Conservation (phyloP, 2,797 vertebrate genomes). For the Typhlichthys subterraneus region DNA sequence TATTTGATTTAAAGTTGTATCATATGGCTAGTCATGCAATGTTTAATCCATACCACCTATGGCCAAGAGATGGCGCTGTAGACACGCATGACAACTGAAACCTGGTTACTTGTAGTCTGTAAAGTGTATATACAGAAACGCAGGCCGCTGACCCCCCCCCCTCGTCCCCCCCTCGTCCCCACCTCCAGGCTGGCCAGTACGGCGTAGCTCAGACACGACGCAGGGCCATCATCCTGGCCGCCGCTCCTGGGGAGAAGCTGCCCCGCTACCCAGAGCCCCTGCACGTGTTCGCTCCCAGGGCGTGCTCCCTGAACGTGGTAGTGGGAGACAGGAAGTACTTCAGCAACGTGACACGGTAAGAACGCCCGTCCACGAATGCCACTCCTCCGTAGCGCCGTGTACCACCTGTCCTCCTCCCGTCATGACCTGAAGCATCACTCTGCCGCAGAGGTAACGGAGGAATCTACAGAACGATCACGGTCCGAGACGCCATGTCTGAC, state of each 20-base stretch:
- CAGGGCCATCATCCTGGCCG: constrained; percentile 91
- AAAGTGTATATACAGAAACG: too few relatives aligned
- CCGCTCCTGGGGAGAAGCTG: constrained; percentile 92
- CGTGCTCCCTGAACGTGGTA: constrained; percentile 91
- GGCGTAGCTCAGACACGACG: constrained; percentile 93
- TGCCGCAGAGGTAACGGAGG: constrained; percentile 85
- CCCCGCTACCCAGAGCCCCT: constrained; percentile 92
- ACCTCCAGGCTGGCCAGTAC: constrained; percentile 89
- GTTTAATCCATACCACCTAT: too few relatives aligned
- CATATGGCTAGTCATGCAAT: too few relatives aligned
- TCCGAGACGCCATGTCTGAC: constrained; percentile 96
- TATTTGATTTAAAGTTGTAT: too few relatives aligned
- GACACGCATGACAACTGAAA: too few relatives aligned
- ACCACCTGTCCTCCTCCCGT: too few relatives aligned
- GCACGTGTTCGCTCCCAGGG: constrained; percentile 93
- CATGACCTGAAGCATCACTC: not conserved
- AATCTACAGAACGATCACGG: constrained; percentile 94
- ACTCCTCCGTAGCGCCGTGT: not conserved
- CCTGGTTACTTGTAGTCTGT: too few relatives aligned
- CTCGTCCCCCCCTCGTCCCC: not conserved
- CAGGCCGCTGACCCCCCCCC: not conserved
- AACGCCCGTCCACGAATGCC: too few relatives aligned
- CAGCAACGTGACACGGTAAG: constrained; percentile 93
- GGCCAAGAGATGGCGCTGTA: too few relatives aligned
- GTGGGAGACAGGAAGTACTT: constrained; percentile 94